phyloP scores from a whole-genome alignment of 2,113 vertebrate species.

The Barbus barbus region DNA sequence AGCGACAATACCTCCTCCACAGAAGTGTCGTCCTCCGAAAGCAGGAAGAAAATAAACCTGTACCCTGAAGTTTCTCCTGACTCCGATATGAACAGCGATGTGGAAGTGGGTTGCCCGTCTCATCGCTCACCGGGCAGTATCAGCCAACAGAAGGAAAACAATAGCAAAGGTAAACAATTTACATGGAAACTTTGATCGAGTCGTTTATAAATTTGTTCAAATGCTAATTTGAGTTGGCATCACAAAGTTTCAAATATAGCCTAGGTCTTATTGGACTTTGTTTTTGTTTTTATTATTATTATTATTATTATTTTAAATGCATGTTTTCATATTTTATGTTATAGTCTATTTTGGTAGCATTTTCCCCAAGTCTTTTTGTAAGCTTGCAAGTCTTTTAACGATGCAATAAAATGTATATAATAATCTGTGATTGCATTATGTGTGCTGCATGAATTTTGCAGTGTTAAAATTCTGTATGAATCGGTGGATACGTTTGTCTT shows the following conservation, averaged over 20 bases:
- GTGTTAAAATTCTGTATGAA: background rate
- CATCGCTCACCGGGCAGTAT: slow-evolving; percentile 87
- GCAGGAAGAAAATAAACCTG: slow-evolving; percentile 91
- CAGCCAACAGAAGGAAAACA: slow-evolving; percentile 95
- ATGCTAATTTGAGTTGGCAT: background rate
- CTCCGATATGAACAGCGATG: slow-evolving; percentile 97
- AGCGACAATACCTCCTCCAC: slow-evolving; percentile 83
- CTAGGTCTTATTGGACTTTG: background rate
- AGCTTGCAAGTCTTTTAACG: background rate
- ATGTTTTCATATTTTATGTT: background rate
- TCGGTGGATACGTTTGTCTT: background rate
- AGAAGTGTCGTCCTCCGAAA: slow-evolving; percentile 89
- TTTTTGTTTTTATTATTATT: background rate
- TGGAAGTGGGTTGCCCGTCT: slow-evolving; percentile 95
- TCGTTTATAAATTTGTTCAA: background rate
- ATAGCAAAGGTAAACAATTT: slow-evolving; percentile 86
- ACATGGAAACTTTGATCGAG: background rate
- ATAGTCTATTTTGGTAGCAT: background rate
- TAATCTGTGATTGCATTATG: background rate
- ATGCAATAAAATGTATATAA: background rate
- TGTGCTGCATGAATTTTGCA: background rate
- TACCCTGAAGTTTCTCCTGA: slow-evolving; percentile 94
- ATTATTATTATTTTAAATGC: background rate
- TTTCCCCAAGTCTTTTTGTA: background rate
- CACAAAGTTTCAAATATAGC: background rate